These are phyloP conservation scores for Astropecten irregularis DNA, from an alignment of 53 echinoderm and acorn worm genomes.

Conservation along the genomic window DNA sequence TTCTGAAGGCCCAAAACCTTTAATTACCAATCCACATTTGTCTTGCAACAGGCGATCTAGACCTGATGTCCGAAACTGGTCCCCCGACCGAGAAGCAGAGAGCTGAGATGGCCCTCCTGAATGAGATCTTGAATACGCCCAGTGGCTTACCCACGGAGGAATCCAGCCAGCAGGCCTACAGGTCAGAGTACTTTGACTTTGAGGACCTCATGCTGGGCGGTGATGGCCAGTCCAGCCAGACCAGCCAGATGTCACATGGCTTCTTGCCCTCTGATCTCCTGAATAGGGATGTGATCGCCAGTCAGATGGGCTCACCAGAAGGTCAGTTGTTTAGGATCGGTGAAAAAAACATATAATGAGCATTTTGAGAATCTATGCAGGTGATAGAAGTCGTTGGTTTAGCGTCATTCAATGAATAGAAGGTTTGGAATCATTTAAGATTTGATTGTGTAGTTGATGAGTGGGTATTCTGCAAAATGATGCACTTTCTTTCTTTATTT, in stretches of 20 bases:
- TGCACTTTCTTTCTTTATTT: no score
- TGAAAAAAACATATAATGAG: background rate
- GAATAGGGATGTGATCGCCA: slow-evolving; percentile 70
- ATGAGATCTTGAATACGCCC: slow-evolving; percentile 97
- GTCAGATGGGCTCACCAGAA: slow-evolving; percentile 52
- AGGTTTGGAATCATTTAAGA: no score
- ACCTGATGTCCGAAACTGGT: slow-evolving; percentile 77
- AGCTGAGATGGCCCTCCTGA: slow-evolving; percentile 86
- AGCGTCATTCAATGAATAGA: no score
- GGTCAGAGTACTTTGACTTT: slow-evolving; percentile 68
- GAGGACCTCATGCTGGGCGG: slow-evolving; percentile 23
- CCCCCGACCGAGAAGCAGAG: slow-evolving; percentile 49
- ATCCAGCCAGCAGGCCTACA: slow-evolving; percentile 1
- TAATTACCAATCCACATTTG: no score
- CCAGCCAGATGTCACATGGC: slow-evolving; percentile 52
- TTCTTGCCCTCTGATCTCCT: slow-evolving; percentile 94
- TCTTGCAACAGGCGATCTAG: slow-evolving; percentile 30
- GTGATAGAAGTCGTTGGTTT: no score
- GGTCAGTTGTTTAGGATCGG: background rate
- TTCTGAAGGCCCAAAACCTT: background rate
- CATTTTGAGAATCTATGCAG: background rate
- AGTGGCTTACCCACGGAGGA: slow-evolving; percentile 71
- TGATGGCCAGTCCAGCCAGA: slow-evolving; percentile 21
- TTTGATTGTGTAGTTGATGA: no score
- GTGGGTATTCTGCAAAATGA: no score